A percentile compares a stretch with the other conserved stretches of the same genome.
Conservation (phyloP, 2,797 vertebrate genomes). For the Darevskia nairensis region DNA sequence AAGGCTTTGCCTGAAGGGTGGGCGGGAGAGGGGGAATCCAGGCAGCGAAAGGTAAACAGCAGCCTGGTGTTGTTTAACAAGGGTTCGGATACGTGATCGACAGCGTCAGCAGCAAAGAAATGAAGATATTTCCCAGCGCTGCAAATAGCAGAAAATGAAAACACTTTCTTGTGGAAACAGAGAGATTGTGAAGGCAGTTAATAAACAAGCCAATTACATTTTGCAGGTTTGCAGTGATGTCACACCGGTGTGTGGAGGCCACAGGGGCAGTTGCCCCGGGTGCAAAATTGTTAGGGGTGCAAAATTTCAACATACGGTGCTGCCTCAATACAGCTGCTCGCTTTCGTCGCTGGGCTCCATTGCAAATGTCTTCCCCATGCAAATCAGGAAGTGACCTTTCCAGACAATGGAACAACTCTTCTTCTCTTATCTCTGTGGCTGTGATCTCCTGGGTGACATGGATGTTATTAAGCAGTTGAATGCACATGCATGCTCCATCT, state of each 20-base stretch:
- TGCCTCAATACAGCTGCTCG: too few species aligned
- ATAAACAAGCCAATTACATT: background rate
- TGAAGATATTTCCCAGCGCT: background rate
- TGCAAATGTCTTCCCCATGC: too few species aligned
- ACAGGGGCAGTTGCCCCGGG: too few species aligned
- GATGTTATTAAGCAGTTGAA: too few species aligned
- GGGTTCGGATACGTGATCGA: background rate
- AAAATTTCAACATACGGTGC: too few species aligned
- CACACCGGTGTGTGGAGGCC: background rate
- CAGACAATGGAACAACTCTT: too few species aligned
- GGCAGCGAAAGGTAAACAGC: background rate
- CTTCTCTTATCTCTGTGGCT: too few species aligned
- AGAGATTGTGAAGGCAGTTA: background rate
- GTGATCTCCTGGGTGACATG: too few species aligned
- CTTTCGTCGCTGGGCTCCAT: too few species aligned
- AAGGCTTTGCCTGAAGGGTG: background rate
- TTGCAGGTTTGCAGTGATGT: background rate
- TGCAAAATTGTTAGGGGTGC: too few species aligned
- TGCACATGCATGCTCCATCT: too few species aligned
- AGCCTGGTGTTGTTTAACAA: background rate
- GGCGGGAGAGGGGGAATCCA: background rate
- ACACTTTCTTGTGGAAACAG: background rate
- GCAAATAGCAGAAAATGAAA: background rate
- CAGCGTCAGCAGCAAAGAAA: background rate
- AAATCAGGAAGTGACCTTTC: too few species aligned